Evolutionary conservation across 1,140 invertebrate species (phyloP).

Genomic region (Drosophila burlai): DNA sequence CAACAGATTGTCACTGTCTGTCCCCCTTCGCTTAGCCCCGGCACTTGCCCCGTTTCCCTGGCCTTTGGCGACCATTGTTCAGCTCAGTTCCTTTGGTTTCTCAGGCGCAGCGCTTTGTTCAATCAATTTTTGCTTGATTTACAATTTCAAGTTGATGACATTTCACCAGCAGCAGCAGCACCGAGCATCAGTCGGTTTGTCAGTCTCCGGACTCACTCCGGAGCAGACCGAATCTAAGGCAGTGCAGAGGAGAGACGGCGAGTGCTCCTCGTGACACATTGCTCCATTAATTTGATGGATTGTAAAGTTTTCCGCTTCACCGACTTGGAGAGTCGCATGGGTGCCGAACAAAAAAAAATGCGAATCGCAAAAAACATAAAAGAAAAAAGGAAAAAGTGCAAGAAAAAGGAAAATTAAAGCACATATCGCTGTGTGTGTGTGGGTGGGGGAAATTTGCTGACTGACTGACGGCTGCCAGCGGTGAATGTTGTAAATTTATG

Average conservation of each 20-base stretch:
- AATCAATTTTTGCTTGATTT: conserved; percentile 79
- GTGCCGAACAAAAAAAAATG: conserved; percentile 23
- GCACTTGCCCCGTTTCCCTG: conserved; percentile 5
- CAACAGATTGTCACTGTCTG: conserved; percentile 48
- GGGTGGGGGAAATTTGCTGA: not conserved
- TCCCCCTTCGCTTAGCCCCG: conserved; percentile 10
- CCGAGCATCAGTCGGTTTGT: conserved; percentile 33
- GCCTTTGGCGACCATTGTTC: conserved; percentile 50
- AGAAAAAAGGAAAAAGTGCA: conserved; percentile 55
- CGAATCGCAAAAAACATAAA: not conserved
- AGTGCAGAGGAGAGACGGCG: conserved; percentile 11
- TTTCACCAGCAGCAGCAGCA: conserved; percentile 53
- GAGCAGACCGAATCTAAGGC: conserved; percentile 9
- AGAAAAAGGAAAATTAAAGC: conserved; percentile 75
- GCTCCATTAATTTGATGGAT: conserved; percentile 84
- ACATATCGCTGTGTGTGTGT: conserved; percentile 33
- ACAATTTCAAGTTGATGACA: conserved; percentile 78
- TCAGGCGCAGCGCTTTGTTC: conserved; percentile 61
- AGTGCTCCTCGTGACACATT: conserved; percentile 76
- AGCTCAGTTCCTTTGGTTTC: conserved; percentile 35
- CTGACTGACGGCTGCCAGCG: conserved; percentile 1
- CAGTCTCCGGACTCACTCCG: conserved; percentile 19
- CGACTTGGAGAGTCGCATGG: conserved; percentile 46
- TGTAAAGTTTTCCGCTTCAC: conserved; percentile 81
- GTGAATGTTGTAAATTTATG: conserved; percentile 72